Percentiles rank a stretch among this genome's conserved stretches.
Conservation (phyloP, 2,797 vertebrate species). For the Phalanger gymnotis region DNA sequence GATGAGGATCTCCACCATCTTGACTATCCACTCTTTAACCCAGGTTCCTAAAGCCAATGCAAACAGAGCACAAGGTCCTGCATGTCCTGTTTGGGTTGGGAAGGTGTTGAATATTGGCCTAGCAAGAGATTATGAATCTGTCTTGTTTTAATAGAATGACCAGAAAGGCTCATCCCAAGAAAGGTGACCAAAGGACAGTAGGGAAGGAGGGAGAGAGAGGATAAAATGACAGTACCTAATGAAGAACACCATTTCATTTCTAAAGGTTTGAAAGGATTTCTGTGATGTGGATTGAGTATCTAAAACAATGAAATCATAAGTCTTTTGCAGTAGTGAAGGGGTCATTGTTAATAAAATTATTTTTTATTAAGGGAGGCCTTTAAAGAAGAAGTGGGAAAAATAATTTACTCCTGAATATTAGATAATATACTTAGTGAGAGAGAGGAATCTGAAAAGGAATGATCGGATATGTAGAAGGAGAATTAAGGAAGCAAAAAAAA, state of each 20-base stretch:
- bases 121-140: background rate
- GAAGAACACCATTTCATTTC: background rate
- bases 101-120: background rate
- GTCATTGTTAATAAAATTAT: conserved; percentile 8
- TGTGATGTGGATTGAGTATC: background rate
- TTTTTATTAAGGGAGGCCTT: conserved; percentile 53
- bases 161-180: background rate
- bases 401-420: too few relatives aligned
- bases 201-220: accelerated
- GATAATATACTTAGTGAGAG: background rate
- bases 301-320: background rate
- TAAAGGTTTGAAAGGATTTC: background rate
- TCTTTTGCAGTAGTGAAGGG: background rate
- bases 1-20: background rate
- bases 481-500: background rate
- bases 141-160: background rate
- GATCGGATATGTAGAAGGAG: background rate
- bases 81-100: background rate
- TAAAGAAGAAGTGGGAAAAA: conserved; percentile 5
- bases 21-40: background rate
- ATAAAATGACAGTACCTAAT: background rate
- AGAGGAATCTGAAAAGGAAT: background rate
- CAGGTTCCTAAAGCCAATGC: background rate
- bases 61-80: background rate
- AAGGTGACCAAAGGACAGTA: background rate